Percentiles rank a stretch among this genome's conserved stretches.
Evolutionary conservation across 2,113 vertebrate genomes (phyloP).

Genomic region (Struthidea cinerea): DNA sequence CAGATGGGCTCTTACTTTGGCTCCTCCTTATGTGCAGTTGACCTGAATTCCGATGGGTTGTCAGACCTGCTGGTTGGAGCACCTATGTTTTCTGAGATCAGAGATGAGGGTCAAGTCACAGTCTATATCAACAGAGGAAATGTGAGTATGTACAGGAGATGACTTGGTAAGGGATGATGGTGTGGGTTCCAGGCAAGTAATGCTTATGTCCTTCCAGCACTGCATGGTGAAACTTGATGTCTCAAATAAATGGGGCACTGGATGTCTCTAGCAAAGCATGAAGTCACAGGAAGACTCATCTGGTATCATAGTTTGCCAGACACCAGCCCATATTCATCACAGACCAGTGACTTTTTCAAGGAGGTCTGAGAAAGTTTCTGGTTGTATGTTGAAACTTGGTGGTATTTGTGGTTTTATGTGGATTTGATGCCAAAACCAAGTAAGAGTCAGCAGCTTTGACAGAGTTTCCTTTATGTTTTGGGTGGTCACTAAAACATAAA

Average conservation of each 20-base stretch:
- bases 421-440: conserved; percentile 3
- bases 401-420: not conserved
- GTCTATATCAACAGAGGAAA: conserved; percentile 96
- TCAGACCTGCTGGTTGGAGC: conserved; percentile 97
- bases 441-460: not conserved
- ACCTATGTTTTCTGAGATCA: conserved; percentile 93
- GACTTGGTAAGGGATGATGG: not conserved
- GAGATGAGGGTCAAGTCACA: conserved; percentile 96
- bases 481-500: not conserved
- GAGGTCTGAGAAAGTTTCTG: not conserved
- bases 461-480: conserved; percentile 32
- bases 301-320: not conserved
- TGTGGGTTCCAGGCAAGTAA: not conserved
- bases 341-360: not conserved
- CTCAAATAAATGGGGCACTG: not conserved
- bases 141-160: conserved; percentile 78
- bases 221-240: not conserved
- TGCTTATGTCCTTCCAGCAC: not conserved
- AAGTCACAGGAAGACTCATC: not conserved
- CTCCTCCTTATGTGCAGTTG: conserved; percentile 99
- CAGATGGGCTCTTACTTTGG: conserved; percentile 99
- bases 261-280: not conserved
- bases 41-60: conserved; percentile 93
- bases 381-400: conserved; percentile 5
- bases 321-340: not conserved